A percentile compares a stretch with the other conserved stretches of the same genome.
Conservation (phyloP, 2,113 vertebrate genomes). For the Xenotilapia leptura region DNA sequence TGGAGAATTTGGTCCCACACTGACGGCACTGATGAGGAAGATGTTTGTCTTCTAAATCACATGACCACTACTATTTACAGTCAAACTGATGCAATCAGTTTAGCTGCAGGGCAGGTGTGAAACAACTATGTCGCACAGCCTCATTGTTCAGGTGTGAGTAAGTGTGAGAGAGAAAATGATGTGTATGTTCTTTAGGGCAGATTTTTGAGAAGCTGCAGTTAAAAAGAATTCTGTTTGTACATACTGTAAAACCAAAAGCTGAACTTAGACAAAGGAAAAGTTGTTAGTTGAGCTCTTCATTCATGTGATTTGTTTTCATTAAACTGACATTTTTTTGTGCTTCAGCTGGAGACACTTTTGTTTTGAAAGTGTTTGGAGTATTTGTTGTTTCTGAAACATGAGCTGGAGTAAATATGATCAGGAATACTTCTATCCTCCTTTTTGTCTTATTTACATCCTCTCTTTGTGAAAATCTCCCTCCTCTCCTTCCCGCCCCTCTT, state of each 20-base stretch:
- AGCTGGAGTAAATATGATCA: not conserved
- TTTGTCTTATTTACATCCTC: fast-evolving
- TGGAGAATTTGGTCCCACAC: not conserved
- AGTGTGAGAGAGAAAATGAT: not conserved
- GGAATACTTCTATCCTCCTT: fast-evolving
- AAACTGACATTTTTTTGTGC: not conserved
- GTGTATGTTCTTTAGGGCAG: fast-evolving
- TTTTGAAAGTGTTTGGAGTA: not conserved
- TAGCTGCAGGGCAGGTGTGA: not conserved
- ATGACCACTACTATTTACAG: fast-evolving
- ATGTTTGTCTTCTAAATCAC: fast-evolving
- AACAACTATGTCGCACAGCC: fast-evolving
- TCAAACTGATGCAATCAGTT: fast-evolving
- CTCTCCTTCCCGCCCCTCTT: fast-evolving
- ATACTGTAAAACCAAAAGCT: no score
- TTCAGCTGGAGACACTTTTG: no score
- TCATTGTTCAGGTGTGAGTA: fast-evolving
- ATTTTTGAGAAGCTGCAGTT: not conserved
- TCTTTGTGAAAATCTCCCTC: not conserved
- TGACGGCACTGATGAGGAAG: fast-evolving
- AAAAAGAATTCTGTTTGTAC: not conserved
- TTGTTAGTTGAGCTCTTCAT: no score
- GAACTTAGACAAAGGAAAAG: no score
- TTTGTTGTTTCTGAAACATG: not conserved
- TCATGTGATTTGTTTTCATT: no score